These are phyloP conservation scores for Craterocephalus amniculus DNA, from an alignment of 2,797 vertebrate species.

Conservation along the genomic window DNA sequence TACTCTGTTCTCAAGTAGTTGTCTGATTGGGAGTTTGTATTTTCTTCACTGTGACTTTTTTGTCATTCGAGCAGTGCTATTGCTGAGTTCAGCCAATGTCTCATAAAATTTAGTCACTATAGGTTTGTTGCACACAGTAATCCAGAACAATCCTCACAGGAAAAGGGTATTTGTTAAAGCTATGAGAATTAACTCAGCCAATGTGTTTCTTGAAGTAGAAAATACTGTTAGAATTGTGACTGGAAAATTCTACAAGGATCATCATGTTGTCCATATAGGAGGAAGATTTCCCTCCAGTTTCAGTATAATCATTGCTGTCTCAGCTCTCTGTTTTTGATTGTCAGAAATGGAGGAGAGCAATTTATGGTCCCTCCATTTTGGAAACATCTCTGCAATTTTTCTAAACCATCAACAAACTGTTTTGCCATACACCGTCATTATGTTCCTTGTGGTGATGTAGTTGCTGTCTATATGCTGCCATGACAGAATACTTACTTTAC, in stretches of 20 bases:
- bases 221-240: background rate
- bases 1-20: background rate
- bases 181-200: background rate
- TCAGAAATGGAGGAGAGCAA: slow-evolving; percentile 5
- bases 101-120: background rate
- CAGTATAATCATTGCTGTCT: slow-evolving; percentile 2
- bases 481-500: background rate
- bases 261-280: background rate
- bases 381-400: slow-evolving; percentile 2
- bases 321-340: slow-evolving; percentile 23
- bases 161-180: background rate
- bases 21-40: slow-evolving; percentile 1
- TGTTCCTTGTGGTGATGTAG: background rate
- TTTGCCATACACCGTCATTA: slow-evolving; percentile 4
- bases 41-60: background rate
- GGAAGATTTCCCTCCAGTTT: slow-evolving; percentile 13
- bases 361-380: slow-evolving; percentile 2
- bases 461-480: background rate
- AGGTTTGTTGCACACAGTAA: background rate
- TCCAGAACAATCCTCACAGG: background rate
- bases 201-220: background rate
- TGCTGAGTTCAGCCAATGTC: background rate
- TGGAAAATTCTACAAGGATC: background rate
- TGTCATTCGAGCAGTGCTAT: background rate
- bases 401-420: slow-evolving; percentile 5